Base-by-base conservation (phyloP, 1,140 invertebrate species). In the Pristionchus pacificus region DNA sequence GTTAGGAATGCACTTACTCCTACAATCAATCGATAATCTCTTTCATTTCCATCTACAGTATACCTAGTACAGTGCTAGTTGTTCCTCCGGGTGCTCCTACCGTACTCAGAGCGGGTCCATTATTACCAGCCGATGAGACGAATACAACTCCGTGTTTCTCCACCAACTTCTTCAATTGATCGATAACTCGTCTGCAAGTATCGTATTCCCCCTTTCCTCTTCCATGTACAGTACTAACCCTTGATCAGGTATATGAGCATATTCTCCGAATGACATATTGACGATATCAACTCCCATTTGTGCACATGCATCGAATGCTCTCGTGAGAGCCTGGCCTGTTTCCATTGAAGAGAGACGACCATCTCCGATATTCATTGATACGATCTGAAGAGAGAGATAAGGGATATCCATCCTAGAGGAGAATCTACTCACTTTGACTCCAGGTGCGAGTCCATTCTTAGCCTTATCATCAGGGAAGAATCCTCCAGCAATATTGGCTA, bases 191-290 rank as follows among this genome's bases (percentile, higher is more conserved):
- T 14, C 91, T 91, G 83, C 84, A 76, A 68, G 67, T 59, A 74
- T 31, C 14, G 57, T 33, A 68, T 49, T 67, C 15, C 67, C 55
- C 19, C 19, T n/a, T 66, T 49, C 55, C 1, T 33, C 24, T 60
- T 61, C 32, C 57, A 31, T 2, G 1, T 68, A 62, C 2, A 27
- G 60, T 15, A 32, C 66, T 79, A 74, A 93, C 91, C 95, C 93
- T n/a, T 90, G 86, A 85, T 93, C 90, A 1, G 90, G 89, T 90
- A 92, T 95, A 85, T 94, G 90, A 19, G 91, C 88, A 78, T 92
- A 91, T 86, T 98, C 96, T 27, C 95, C 95, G 83, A 97, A 98
- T 81, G 93, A 97, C 91, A 96, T 97, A 85, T 98, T 98, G 66
- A 98, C 92, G 0, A 97, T 89, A 84, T 97, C 91, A 74, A 87